A percentile compares a stretch with the other conserved stretches of the same genome.
These are phyloP conservation scores for Laterallus jamaicensis DNA, from an alignment of 2,113 vertebrate species.

Conservation along the genomic window DNA sequence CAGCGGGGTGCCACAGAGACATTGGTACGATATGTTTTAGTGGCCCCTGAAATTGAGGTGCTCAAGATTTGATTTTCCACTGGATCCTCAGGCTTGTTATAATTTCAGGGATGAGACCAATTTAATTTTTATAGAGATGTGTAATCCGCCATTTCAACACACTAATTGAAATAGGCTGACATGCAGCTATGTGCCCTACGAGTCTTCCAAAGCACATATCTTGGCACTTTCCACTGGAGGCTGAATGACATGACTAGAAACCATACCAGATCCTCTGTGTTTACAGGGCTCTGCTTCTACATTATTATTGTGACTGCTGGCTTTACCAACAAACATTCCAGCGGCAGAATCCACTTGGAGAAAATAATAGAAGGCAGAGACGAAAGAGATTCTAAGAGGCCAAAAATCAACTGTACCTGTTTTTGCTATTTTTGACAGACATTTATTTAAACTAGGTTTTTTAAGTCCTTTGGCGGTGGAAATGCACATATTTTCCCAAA, in stretches of 20 bases:
- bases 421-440: not conserved
- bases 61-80: slow-evolving; percentile 13
- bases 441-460: not conserved
- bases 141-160: slow-evolving; percentile 51
- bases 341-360: not conserved
- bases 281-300: slow-evolving; percentile 15
- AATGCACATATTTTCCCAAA: not conserved
- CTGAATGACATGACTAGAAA: slow-evolving; percentile 42
- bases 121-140: slow-evolving; percentile 60
- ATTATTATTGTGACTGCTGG: slow-evolving; percentile 16
- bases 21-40: not conserved
- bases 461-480: not conserved
- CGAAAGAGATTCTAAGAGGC: not conserved
- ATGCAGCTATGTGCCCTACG: slow-evolving; percentile 46
- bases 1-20: not conserved
- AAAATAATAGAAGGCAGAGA: slow-evolving; percentile 14
- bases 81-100: slow-evolving; percentile 27
- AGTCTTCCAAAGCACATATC: slow-evolving; percentile 63
- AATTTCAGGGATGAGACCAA: slow-evolving; percentile 56
- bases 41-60: not conserved
- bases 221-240: slow-evolving; percentile 58
- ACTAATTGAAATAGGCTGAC: slow-evolving; percentile 66
- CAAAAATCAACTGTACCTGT: slow-evolving; percentile 1
- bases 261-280: slow-evolving; percentile 5
- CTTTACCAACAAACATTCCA: slow-evolving; percentile 10